Evolutionary conservation across 2,113 vertebrate species (phyloP).

Genomic region (Oncorhynchus nerka): DNA sequence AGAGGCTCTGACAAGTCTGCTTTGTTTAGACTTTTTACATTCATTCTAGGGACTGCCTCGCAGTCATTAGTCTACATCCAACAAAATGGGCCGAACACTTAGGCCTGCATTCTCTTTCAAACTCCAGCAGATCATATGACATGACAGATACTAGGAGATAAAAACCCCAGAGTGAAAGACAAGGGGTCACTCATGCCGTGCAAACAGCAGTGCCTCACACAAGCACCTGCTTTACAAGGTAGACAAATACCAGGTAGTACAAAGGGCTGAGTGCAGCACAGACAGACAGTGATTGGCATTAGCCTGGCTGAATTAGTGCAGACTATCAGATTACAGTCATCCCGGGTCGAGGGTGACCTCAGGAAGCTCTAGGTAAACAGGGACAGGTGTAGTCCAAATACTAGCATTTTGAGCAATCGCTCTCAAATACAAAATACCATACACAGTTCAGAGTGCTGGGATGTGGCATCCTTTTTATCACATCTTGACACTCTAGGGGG

Average conservation of each 20-base stretch:
- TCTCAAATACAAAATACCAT: too few relatives aligned
- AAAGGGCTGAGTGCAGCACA: not conserved
- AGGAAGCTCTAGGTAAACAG: not conserved
- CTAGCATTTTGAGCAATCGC: not conserved
- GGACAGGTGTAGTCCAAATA: not conserved
- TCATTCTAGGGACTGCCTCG: too few relatives aligned
- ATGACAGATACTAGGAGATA: too few relatives aligned
- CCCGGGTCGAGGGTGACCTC: not conserved
- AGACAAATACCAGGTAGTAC: not conserved
- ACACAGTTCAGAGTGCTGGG: not conserved
- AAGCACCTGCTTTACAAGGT: not conserved
- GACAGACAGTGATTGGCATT: conserved; percentile 15
- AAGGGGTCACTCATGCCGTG: not conserved
- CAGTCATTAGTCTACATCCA: too few relatives aligned
- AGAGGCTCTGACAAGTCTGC: too few relatives aligned
- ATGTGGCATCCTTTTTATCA: not conserved
- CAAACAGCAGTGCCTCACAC: not conserved
- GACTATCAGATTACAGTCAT: conserved; percentile 25
- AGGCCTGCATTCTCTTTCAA: too few relatives aligned
- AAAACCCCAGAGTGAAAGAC: not conserved
- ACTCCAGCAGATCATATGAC: too few relatives aligned
- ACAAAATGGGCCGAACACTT: too few relatives aligned
- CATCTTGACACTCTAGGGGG: conserved; percentile 6
- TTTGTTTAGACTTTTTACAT: too few relatives aligned
- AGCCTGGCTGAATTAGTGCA: conserved; percentile 20